Percentiles rank a stretch among this genome's conserved stretches.
These are phyloP conservation scores for Neogobius melanostomus DNA, from an alignment of 2,113 vertebrate species.

Conservation along the genomic window DNA sequence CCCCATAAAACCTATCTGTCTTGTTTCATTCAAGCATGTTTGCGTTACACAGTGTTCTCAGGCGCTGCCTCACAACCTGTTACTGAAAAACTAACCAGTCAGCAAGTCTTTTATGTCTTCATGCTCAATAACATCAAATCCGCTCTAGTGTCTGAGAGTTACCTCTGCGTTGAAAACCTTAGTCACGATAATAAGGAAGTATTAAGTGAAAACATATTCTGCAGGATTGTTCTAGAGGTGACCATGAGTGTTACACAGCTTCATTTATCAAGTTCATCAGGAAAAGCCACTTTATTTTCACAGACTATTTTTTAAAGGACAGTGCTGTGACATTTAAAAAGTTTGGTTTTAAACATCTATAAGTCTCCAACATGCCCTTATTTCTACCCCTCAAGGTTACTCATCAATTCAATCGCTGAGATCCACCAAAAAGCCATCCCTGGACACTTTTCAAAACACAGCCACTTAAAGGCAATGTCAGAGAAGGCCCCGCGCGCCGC, in stretches of 20 bases:
- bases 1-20: no score
- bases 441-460: slow-evolving; percentile 47
- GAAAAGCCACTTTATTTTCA: background rate
- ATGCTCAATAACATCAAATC: no score
- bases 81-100: background rate
- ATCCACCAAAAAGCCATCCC: slow-evolving; percentile 30
- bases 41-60: background rate
- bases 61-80: background rate
- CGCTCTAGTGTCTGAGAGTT: no score
- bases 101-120: background rate
- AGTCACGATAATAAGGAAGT: no score
- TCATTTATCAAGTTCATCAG: background rate
- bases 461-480: slow-evolving; percentile 54
- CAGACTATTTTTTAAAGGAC: background rate
- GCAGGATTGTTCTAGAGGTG: no score
- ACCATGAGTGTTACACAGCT: no score
- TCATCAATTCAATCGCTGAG: slow-evolving; percentile 36
- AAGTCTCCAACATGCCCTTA: slow-evolving; percentile 12
- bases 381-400: slow-evolving; percentile 41
- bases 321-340: slow-evolving; percentile 4
- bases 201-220: no score
- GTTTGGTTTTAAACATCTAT: slow-evolving; percentile 1
- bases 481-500: slow-evolving; percentile 21
- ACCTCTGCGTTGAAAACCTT: no score
- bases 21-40: no score